A percentile compares a stretch with the other conserved stretches of the same genome.
Evolutionary conservation across 1,140 invertebrate genomes (phyloP).

Genomic region (Whitmania pigra): DNA sequence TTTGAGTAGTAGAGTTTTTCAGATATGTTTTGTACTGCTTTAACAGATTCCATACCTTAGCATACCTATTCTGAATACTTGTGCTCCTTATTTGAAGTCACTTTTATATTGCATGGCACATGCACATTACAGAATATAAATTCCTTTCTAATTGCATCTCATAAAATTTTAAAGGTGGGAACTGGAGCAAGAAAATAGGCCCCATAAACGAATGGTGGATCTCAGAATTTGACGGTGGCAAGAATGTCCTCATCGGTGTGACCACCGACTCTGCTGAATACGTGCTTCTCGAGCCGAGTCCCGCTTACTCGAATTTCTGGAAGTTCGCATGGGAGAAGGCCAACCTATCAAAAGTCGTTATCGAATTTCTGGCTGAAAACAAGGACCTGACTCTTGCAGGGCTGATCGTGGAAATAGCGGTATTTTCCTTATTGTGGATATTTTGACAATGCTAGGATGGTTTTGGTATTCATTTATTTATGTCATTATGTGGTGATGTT

Average conservation of each 20-base stretch:
- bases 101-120: too few relatives aligned
- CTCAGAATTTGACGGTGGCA: conserved; percentile 64
- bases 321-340: conserved; percentile 62
- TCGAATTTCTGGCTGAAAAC: conserved; percentile 57
- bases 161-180: conserved; percentile 44
- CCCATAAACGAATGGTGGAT: conserved; percentile 78
- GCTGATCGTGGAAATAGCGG: conserved; percentile 56
- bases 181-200: conserved; percentile 62
- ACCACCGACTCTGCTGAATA: conserved; percentile 68
- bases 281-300: conserved; percentile 61
- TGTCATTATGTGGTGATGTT: too few relatives aligned
- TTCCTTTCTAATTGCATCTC: too few relatives aligned
- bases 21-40: too few relatives aligned
- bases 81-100: too few relatives aligned
- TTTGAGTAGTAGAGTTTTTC: too few relatives aligned
- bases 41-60: too few relatives aligned
- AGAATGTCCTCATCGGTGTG: conserved; percentile 60
- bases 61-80: too few relatives aligned
- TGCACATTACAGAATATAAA: too few relatives aligned
- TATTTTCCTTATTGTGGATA: conserved; percentile 39
- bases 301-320: conserved; percentile 58
- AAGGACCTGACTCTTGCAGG: conserved; percentile 59
- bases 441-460: not conserved
- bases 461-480: not conserved
- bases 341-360: conserved; percentile 63